Percentiles rank a stretch among this genome's conserved stretches.
These are phyloP conservation scores for Melipona beecheii DNA, from an alignment of 2,888 invertebrate genomes.

Conservation along the genomic window DNA sequence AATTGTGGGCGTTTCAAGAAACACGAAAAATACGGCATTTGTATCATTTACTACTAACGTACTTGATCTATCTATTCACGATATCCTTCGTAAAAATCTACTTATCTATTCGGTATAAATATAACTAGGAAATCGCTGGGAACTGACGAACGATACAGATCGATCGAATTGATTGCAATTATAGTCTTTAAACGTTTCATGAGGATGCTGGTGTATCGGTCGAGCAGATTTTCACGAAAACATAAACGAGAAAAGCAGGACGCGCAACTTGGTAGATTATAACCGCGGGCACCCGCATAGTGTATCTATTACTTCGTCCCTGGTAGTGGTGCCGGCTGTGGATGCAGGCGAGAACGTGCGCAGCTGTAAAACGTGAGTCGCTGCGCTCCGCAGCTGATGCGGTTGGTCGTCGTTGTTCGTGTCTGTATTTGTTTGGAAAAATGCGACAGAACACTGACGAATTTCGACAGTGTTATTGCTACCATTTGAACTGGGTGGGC, in stretches of 20 bases:
- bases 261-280: background rate
- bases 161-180: background rate
- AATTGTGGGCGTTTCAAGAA: background rate
- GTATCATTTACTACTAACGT: background rate
- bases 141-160: background rate
- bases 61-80: conserved; percentile 16
- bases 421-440: conserved; percentile 64
- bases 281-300: conserved; percentile 44
- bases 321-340: conserved; percentile 64
- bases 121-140: background rate
- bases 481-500: conserved; percentile 16
- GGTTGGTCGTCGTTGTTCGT: conserved; percentile 40
- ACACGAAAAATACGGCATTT: background rate
- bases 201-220: background rate
- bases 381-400: conserved; percentile 72
- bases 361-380: conserved; percentile 77
- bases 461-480: conserved; percentile 51
- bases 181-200: background rate
- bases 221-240: background rate
- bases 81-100: conserved; percentile 17
- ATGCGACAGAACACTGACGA: conserved; percentile 54
- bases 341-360: conserved; percentile 72
- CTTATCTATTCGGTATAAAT: conserved; percentile 17
- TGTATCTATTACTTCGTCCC: conserved; percentile 40
- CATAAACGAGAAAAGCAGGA: conserved; percentile 16